Evolutionary conservation across 2,113 vertebrate species (phyloP).

Genomic region (Pseudonaja textilis): DNA sequence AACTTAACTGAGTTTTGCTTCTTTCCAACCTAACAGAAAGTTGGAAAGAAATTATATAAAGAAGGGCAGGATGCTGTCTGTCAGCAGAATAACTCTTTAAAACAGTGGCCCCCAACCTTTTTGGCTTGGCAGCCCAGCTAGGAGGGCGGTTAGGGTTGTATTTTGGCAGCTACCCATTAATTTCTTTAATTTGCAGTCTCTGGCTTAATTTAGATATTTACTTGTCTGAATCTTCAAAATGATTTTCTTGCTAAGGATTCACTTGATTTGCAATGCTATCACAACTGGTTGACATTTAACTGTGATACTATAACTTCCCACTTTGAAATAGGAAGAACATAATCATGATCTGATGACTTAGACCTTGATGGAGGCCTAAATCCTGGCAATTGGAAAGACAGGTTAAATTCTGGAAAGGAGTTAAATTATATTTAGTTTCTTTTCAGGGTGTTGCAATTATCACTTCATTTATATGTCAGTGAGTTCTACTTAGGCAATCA

Average conservation of each 20-base stretch:
- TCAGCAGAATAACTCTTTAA: not conserved
- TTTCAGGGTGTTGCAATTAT: not conserved
- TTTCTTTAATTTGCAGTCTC: not conserved
- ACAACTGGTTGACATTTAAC: not conserved
- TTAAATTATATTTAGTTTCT: not conserved
- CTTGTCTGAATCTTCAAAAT: not conserved
- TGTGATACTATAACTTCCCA: not conserved
- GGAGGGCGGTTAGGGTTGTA: no score
- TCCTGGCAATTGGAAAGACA: not conserved
- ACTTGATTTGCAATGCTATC: not conserved
- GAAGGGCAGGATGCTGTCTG: not conserved
- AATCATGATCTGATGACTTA: not conserved
- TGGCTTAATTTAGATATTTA: not conserved
- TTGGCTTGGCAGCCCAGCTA: no score
- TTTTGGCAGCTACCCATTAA: not conserved
- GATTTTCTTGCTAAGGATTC: not conserved
- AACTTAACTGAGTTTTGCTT: not conserved
- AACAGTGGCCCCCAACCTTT: no score
- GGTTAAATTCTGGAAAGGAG: not conserved
- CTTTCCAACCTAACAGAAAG: not conserved
- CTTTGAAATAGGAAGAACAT: not conserved
- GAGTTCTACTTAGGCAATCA: not conserved
- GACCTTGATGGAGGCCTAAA: not conserved
- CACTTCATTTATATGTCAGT: not conserved
- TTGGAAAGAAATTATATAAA: not conserved